Evolutionary conservation across 2,888 invertebrate species (phyloP), one percentile per base, ranked within the genome.

Genomic region (Drosophila kuntzei): DNA sequence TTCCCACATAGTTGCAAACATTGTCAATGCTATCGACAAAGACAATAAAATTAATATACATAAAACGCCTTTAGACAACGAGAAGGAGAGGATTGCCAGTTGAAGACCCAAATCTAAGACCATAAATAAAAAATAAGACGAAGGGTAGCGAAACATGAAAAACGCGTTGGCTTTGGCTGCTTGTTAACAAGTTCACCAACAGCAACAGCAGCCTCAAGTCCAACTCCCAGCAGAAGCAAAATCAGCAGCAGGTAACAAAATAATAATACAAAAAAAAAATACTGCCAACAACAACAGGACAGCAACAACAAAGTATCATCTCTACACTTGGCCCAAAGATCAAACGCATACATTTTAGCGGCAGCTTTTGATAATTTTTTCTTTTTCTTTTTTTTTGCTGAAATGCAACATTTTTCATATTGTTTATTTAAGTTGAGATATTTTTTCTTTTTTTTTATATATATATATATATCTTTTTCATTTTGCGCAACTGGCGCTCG

Each of bases 341-440:
- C 89, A 89, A 87, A 89, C 86, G 89, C 86, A 85, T 78, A 77
- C 88, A 83, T 85, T 82, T 88, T 64, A 79, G 87, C 87, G 87
- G 87, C 88, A 71, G 79, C 88, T 89, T 87, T 88, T 87, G 87
- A 87, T 87, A 88, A 78, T 82, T 85, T 89, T 80, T 83, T 61
- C 59, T 68, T 58, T 46, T 46, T 67, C 66, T 64, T 68, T 58
- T 46, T 46, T 67, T 69, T 64, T 76, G 66, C 37, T 41, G 76
- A 75, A 78, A 78, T 71, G 71, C 85, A 79, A 85, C 87, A 82
- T 87, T 87, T 82, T 79, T 83, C 79, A 83, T 83, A 85, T 85
- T 70, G 68, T 75, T 80, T 71, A 69, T 82, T 81, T 65, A 66
- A 68, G 76, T 61, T 62, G 59, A 36, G 59, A 50, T 62, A 54